A percentile compares a stretch with the other conserved stretches of the same genome.
Evolutionary conservation across 2,797 vertebrate species (phyloP).

Genomic region (Gastrophryne carolinensis): DNA sequence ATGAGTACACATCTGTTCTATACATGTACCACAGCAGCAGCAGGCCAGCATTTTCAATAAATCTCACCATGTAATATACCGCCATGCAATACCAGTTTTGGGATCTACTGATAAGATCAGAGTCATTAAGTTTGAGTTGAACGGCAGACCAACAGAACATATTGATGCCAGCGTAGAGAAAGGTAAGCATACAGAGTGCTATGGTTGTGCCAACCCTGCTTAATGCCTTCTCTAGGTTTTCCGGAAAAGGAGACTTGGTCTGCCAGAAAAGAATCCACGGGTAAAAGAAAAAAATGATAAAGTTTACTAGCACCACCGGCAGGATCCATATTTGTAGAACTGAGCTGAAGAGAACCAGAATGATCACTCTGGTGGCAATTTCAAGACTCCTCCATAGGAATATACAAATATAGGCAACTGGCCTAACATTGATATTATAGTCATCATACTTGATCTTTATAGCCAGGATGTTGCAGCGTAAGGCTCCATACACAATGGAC

Average conservation of each 20-base stretch:
- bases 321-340: constrained; percentile 89
- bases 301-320: constrained; percentile 82
- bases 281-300: constrained; percentile 85
- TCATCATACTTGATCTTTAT: constrained; percentile 97
- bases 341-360: constrained; percentile 93
- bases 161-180: constrained; percentile 94
- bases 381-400: constrained; percentile 96
- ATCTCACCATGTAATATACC: constrained; percentile 88
- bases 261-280: constrained; percentile 93
- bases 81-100: constrained; percentile 89
- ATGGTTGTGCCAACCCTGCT: constrained; percentile 88
- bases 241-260: constrained; percentile 88
- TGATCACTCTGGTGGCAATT: constrained; percentile 87
- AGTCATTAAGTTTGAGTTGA: constrained; percentile 87
- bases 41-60: constrained; percentile 87
- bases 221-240: constrained; percentile 94
- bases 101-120: constrained; percentile 92
- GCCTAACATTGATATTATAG: constrained; percentile 84
- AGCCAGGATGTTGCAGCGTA: constrained; percentile 96
- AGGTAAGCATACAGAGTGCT: constrained; percentile 88
- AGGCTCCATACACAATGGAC: constrained; percentile 93
- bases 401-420: constrained; percentile 87
- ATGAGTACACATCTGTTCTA: constrained; percentile 85
- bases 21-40: constrained; percentile 88
- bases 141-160: constrained; percentile 98